Conservation (phyloP, 2,797 vertebrate genomes). For the Lepidocolaptes lacrymiger region DNA sequence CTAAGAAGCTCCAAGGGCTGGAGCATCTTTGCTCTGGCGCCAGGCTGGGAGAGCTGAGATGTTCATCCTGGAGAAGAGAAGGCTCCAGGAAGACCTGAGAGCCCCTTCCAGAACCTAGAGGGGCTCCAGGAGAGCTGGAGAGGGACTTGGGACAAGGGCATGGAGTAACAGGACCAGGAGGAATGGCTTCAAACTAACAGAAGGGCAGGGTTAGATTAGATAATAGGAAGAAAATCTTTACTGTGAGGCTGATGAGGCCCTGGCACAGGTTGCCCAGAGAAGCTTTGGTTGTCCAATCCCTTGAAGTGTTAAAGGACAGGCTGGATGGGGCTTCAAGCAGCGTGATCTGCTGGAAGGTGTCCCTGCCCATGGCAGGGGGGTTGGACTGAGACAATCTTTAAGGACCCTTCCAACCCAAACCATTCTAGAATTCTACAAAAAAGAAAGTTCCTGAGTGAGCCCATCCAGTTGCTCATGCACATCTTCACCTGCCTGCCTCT, state of each 20-base stretch:
- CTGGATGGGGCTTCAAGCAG: rapidly evolving
- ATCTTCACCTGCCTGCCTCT: not conserved
- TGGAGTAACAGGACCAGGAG: not conserved
- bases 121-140: not conserved
- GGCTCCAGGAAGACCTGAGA: not conserved
- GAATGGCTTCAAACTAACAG: not conserved
- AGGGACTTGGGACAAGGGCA: not conserved
- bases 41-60: not conserved
- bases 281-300: not conserved
- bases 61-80: not conserved
- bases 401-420: not conserved
- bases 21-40: not conserved
- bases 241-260: not conserved
- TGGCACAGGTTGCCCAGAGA: not conserved
- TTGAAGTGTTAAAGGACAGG: not conserved
- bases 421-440: not conserved
- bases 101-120: not conserved
- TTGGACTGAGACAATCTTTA: not conserved
- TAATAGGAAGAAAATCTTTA: not conserved
- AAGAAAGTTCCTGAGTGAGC: not conserved
- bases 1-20: not conserved
- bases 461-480: not conserved
- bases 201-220: not conserved
- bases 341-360: not conserved
- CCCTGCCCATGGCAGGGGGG: not conserved